Evolutionary conservation across 2,888 invertebrate genomes (phyloP).

Genomic region (Rhagonycha lutea): DNA sequence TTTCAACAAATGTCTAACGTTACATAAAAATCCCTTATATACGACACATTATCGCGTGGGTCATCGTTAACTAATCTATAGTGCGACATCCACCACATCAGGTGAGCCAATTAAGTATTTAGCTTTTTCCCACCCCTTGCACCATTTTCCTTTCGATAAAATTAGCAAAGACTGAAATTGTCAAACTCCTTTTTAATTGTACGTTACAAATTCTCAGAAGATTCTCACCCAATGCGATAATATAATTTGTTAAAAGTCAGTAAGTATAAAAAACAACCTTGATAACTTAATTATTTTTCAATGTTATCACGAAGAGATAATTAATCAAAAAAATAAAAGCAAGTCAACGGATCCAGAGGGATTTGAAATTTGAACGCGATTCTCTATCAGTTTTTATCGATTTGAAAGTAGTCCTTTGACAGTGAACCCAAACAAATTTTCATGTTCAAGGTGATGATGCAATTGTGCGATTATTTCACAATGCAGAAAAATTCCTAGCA

Average conservation of each 20-base stretch:
- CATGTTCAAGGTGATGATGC: not conserved
- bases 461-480: not conserved
- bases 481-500: not conserved
- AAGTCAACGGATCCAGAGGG: not conserved
- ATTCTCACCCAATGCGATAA: not conserved
- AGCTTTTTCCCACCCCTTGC: constrained; percentile 18
- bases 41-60: constrained; percentile 30
- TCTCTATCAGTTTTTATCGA: not conserved
- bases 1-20: not conserved
- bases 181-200: not conserved
- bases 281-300: not conserved
- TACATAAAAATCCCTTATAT: constrained; percentile 8
- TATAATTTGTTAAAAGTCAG: not conserved
- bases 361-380: not conserved
- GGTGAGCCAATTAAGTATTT: constrained; percentile 12
- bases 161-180: not conserved
- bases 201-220: not conserved
- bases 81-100: constrained; percentile 10
- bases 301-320: not conserved
- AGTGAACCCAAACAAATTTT: not conserved
- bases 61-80: constrained; percentile 33
- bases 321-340: not conserved
- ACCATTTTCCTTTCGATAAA: not conserved
- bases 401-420: not conserved
- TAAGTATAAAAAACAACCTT: not conserved